Conservation (phyloP, 2,888 invertebrate species). For the Calameuta idolon region DNA sequence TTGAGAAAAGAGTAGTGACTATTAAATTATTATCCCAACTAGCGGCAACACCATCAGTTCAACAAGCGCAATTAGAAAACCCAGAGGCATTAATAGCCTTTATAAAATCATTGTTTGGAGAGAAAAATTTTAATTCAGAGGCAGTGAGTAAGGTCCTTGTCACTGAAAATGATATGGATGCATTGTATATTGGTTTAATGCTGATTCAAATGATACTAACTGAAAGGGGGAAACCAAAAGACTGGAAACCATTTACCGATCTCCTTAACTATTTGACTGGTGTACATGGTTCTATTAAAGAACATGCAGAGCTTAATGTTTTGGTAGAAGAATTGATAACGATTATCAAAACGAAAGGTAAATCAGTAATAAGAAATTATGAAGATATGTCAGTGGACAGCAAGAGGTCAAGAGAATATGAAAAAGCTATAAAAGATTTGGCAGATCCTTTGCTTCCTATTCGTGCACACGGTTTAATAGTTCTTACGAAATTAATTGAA, state of each 20-base stretch:
- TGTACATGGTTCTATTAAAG: slow-evolving; percentile 26
- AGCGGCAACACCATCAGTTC: slow-evolving; percentile 55
- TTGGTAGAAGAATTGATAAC: slow-evolving; percentile 56
- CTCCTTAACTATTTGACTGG: slow-evolving; percentile 54
- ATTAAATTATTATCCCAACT: slow-evolving; percentile 60
- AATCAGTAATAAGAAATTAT: slow-evolving; percentile 36
- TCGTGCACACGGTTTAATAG: slow-evolving; percentile 83
- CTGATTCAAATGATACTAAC: slow-evolving; percentile 61
- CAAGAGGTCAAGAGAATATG: slow-evolving; percentile 67
- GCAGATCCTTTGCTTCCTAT: slow-evolving; percentile 82
- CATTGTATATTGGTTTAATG: slow-evolving; percentile 62
- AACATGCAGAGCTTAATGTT: slow-evolving; percentile 42
- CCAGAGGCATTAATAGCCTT: slow-evolving; percentile 61
- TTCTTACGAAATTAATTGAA: slow-evolving; percentile 79
- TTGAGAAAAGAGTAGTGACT: slow-evolving; percentile 53
- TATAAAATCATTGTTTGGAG: slow-evolving; percentile 57
- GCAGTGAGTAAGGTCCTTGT: slow-evolving; percentile 2
- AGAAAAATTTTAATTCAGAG: slow-evolving; percentile 11
- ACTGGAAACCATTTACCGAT: slow-evolving; percentile 56
- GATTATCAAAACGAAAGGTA: slow-evolving; percentile 56
- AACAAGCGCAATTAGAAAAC: slow-evolving; percentile 56
- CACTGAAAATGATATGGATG: slow-evolving; percentile 41
- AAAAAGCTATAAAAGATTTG: slow-evolving; percentile 76
- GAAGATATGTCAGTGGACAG: slow-evolving; percentile 48
- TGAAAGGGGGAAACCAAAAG: slow-evolving; percentile 38